Conservation (phyloP, 2,113 vertebrate genomes). For the Eptatretus burgeri region DNA sequence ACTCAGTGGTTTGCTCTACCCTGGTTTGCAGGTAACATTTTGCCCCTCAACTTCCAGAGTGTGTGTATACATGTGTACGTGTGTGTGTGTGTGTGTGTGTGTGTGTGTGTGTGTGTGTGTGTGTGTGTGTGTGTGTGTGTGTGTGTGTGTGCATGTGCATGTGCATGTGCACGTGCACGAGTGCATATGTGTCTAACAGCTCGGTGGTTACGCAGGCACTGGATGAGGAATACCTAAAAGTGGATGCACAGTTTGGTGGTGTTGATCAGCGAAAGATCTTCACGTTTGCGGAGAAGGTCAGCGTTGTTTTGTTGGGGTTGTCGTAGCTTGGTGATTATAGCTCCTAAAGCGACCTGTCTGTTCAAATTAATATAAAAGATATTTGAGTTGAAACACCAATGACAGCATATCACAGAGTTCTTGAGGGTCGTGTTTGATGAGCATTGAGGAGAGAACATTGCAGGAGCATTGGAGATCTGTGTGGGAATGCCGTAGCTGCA, state of each 20-base stretch:
- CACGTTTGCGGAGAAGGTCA: slow-evolving; percentile 84
- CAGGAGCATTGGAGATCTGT: too few species aligned
- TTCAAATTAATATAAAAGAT: too few species aligned
- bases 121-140: too few species aligned
- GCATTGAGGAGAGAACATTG: too few species aligned
- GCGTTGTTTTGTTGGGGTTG: slow-evolving; percentile 6
- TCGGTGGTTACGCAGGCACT: slow-evolving; percentile 30
- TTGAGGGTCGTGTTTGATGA: background rate
- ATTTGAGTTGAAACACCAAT: background rate
- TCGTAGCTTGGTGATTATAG: too few species aligned
- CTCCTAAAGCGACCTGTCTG: too few species aligned
- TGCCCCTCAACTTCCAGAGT: background rate
- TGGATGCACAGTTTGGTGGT: slow-evolving; percentile 83
- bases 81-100: background rate
- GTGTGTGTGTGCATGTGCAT: too few species aligned
- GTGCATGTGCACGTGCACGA: too few species aligned
- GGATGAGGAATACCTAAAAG: slow-evolving; percentile 84
- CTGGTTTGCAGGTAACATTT: slow-evolving; percentile 52
- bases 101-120: background rate
- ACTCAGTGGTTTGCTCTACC: slow-evolving; percentile 82
- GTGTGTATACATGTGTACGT: background rate
- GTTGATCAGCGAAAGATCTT: slow-evolving; percentile 96
- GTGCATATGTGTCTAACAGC: too few species aligned
- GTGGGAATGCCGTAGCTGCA: too few species aligned
- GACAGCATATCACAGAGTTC: background rate